phyloP scores from a whole-genome alignment of 2,113 vertebrate species.

The Thamnaconus septentrionalis region DNA sequence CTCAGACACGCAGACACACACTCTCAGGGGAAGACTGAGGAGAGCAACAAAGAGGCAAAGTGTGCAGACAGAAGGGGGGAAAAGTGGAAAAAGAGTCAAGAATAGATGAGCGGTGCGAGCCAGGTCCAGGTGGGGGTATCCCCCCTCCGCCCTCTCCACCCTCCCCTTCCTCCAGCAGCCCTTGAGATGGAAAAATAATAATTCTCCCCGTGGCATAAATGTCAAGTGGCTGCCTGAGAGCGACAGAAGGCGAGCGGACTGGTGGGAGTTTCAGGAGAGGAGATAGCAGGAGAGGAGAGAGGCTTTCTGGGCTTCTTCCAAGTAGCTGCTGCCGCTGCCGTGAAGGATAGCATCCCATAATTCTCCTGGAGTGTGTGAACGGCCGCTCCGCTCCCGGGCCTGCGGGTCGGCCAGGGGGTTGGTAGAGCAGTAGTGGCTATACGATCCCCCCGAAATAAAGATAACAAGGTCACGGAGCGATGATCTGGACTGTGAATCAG shows the following conservation, averaged over 20 bases:
- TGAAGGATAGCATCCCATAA: conserved; percentile 32
- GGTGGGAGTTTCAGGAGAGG: background rate
- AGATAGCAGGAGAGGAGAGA: conserved; percentile 27
- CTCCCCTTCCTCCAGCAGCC: conserved; percentile 17
- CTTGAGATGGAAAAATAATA: conserved; percentile 63
- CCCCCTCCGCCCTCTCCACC: background rate
- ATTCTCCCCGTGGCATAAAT: conserved; percentile 47
- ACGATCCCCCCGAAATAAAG: conserved; percentile 50
- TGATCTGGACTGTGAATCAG: conserved; percentile 32
- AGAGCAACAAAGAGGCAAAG: conserved; percentile 16
- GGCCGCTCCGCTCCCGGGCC: conserved; percentile 21
- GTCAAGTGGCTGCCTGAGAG: conserved; percentile 26
- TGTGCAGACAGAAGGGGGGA: conserved; percentile 4
- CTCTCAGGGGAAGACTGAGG: no score
- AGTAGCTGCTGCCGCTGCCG: conserved; percentile 11
- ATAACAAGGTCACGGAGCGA: conserved; percentile 56
- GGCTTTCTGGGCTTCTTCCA: conserved; percentile 43
- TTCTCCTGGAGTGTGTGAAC: conserved; percentile 37
- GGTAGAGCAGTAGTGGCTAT: conserved; percentile 32
- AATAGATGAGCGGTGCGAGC: conserved; percentile 26
- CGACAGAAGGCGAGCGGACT: background rate
- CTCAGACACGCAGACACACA: no score
- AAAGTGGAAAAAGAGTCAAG: conserved; percentile 22
- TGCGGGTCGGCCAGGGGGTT: conserved; percentile 2
- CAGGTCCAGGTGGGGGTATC: background rate